Evolutionary conservation across 2,888 invertebrate species (phyloP).

Genomic region (Pandemis cinnamomeana): DNA sequence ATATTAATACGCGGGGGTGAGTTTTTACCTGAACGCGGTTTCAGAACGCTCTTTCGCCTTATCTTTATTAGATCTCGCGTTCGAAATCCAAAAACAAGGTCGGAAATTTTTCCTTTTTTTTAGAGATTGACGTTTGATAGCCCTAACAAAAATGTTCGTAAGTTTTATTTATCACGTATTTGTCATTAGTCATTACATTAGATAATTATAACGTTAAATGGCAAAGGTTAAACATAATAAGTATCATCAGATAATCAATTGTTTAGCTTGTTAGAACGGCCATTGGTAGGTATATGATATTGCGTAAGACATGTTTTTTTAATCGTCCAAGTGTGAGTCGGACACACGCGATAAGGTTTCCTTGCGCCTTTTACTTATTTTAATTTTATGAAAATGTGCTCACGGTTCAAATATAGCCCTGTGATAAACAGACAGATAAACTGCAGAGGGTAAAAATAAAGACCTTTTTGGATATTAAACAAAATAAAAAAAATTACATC

Average conservation of each 20-base stretch:
- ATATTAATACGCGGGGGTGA: constrained; percentile 61
- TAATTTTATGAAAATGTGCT: too few species aligned
- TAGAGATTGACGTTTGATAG: constrained; percentile 37
- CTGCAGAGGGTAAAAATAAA: too few species aligned
- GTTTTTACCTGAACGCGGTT: constrained; percentile 58
- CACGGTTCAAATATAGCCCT: too few species aligned
- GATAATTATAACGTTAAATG: constrained; percentile 34
- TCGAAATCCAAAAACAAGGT: constrained; percentile 48
- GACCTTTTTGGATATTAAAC: too few species aligned
- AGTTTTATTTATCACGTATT: constrained; percentile 38
- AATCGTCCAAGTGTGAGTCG: too few species aligned
- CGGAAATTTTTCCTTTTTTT: constrained; percentile 43
- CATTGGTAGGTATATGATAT: background rate
- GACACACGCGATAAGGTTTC: too few species aligned
- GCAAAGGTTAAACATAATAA: constrained; percentile 13
- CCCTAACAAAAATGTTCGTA: constrained; percentile 23
- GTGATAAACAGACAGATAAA: too few species aligned
- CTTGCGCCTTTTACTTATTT: too few species aligned
- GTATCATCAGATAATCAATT: background rate
- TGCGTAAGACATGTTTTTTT: too few species aligned
- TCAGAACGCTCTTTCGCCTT: constrained; percentile 63
- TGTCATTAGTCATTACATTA: constrained; percentile 31
- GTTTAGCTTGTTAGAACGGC: background rate
- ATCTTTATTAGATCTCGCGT: constrained; percentile 65
- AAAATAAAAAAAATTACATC: background rate